Percentiles rank a stretch among this genome's conserved stretches.
These are phyloP conservation scores for Salvator merianae DNA, from an alignment of 2,113 vertebrate genomes.

Conservation along the genomic window DNA sequence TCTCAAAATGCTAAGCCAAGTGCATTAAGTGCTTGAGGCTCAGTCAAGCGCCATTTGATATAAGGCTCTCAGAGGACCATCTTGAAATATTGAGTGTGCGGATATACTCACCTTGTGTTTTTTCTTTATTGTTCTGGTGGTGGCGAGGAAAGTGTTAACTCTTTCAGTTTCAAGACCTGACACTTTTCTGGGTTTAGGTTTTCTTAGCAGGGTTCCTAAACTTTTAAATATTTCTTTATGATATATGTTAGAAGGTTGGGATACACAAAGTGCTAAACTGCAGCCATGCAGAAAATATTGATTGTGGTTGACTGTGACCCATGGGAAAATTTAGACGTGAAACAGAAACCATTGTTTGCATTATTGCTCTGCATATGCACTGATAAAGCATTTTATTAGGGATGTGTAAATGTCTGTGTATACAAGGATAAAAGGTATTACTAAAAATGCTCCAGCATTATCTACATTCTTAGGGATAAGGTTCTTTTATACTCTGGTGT, in stretches of 20 bases:
- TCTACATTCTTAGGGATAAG: too few species aligned
- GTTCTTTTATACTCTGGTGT: too few species aligned
- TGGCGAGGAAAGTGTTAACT: neutral
- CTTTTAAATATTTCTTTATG: neutral
- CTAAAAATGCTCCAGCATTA: too few species aligned
- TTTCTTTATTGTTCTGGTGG: neutral
- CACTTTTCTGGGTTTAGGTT: neutral
- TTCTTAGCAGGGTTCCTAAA: neutral
- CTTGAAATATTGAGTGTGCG: neutral
- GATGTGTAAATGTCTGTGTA: too few species aligned
- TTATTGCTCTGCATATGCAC: neutral
- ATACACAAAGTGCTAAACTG: neutral
- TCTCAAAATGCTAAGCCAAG: neutral
- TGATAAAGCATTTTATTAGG: neutral
- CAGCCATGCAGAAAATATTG: fast-evolving
- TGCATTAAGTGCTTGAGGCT: neutral
- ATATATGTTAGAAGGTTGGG: neutral
- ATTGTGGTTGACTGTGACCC: neutral
- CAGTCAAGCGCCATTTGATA: neutral
- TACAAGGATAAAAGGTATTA: too few species aligned
- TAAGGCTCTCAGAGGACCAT: neutral
- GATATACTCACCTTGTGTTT: neutral
- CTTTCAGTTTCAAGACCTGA: neutral
- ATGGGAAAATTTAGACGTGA: neutral
- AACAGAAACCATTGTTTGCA: neutral